Percentiles rank a stretch among this genome's conserved stretches.
phyloP scores from a whole-genome alignment of 2,888 invertebrate species.

The Tenthredo amoena region DNA sequence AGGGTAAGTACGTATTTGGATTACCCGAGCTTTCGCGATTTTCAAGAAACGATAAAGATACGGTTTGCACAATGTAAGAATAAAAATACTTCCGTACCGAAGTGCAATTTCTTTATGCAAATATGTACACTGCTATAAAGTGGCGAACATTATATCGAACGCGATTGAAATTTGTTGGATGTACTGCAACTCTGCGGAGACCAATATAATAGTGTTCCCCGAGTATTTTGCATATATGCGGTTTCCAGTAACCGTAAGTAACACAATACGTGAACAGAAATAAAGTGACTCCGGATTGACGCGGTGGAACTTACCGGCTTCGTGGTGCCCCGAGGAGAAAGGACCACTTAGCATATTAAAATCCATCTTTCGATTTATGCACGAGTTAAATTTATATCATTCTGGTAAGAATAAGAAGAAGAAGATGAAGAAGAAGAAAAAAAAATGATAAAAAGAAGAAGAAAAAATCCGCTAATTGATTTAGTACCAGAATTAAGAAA shows the following conservation, averaged over 20 bases:
- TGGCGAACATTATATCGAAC: constrained; percentile 18
- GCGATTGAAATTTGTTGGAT: not conserved
- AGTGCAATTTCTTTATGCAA: not conserved
- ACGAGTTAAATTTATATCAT: constrained; percentile 16
- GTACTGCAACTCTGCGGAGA: not conserved
- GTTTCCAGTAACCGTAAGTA: not conserved
- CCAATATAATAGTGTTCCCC: not conserved
- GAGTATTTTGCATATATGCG: not conserved
- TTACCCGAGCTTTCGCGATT: not conserved
- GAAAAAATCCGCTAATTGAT: constrained; percentile 6
- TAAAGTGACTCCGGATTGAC: not conserved
- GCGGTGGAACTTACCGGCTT: not conserved
- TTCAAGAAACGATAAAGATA: not conserved
- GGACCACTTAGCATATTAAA: constrained; percentile 35
- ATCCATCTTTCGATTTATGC: constrained; percentile 23
- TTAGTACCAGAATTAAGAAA: constrained; percentile 18
- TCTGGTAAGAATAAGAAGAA: not conserved
- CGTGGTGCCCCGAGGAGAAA: not conserved
- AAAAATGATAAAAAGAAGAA: not conserved
- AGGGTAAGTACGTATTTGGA: not conserved
- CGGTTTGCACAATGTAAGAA: not conserved
- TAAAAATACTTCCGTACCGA: not conserved
- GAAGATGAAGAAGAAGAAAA: not conserved
- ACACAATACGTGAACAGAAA: constrained; percentile 7
- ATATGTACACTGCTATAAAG: not conserved